These are phyloP conservation scores for Neolamprologus kungweensis DNA, from an alignment of 2,113 vertebrate species.

Conservation along the genomic window DNA sequence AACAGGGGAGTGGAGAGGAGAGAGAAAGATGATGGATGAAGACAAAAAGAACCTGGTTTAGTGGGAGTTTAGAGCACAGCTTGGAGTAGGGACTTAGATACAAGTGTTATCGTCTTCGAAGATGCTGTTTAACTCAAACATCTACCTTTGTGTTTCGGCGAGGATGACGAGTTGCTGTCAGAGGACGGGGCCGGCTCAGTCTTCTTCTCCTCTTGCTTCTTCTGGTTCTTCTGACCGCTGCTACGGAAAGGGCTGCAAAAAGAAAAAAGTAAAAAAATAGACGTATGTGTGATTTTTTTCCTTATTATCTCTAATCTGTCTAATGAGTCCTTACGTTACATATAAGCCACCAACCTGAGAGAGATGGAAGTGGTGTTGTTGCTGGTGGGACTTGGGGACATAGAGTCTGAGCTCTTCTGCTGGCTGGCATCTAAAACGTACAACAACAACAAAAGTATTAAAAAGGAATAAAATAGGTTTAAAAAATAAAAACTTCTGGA, in stretches of 20 bases:
- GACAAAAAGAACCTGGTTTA: background rate
- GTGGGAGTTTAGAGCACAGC: background rate
- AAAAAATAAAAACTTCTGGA: rapidly evolving
- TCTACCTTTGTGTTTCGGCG: conserved; percentile 66
- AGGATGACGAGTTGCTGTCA: conserved; percentile 36
- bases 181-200: conserved; percentile 39
- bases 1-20: background rate
- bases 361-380: conserved; percentile 56
- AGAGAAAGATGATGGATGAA: conserved; percentile 5
- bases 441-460: background rate
- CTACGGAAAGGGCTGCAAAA: conserved; percentile 77
- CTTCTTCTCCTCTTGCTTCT: conserved; percentile 85
- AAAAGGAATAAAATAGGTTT: background rate
- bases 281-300: rapidly evolving
- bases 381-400: conserved; percentile 59
- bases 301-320: background rate
- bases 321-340: background rate
- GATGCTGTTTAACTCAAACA: background rate
- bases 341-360: conserved; percentile 69
- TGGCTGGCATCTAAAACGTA: conserved; percentile 82
- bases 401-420: conserved; percentile 79
- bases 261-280: background rate
- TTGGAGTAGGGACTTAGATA: background rate
- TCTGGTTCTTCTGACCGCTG: conserved; percentile 70
- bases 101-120: rapidly evolving